Conservation (phyloP, 2,888 invertebrate genomes). For the Craniophora ligustri region DNA sequence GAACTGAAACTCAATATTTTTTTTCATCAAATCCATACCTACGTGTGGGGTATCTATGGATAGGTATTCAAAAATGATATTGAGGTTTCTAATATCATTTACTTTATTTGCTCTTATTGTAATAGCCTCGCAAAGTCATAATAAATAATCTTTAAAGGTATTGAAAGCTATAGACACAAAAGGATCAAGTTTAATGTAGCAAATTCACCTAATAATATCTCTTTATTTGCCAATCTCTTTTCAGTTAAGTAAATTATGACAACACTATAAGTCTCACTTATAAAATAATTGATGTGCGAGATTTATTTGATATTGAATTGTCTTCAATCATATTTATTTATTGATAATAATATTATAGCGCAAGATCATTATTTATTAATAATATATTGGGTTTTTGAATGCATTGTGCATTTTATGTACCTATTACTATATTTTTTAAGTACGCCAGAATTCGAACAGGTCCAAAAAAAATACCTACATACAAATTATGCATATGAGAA, state of each 20-base stretch:
- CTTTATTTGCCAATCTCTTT: not conserved
- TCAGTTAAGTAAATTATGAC: not conserved
- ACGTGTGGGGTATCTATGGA: too few relatives aligned
- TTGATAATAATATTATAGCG: not conserved
- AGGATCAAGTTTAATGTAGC: not conserved
- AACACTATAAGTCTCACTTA: not conserved
- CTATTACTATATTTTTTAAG: too few relatives aligned
- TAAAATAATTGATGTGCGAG: not conserved
- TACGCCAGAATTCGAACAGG: too few relatives aligned
- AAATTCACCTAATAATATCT: not conserved
- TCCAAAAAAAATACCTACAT: too few relatives aligned
- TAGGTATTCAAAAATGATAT: too few relatives aligned
- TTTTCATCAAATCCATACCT: too few relatives aligned
- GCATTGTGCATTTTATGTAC: too few relatives aligned
- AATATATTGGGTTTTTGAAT: too few relatives aligned
- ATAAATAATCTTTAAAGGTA: conserved; percentile 2
- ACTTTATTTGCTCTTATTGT: not conserved
- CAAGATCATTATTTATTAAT: too few relatives aligned
- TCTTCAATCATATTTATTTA: not conserved
- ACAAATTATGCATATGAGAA: too few relatives aligned
- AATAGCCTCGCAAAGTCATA: conserved; percentile 5
- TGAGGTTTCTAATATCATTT: too few relatives aligned
- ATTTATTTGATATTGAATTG: not conserved
- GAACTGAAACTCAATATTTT: too few relatives aligned
- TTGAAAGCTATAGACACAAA: not conserved